phyloP scores from a whole-genome alignment of 2,113 vertebrate species.

The Alligator sinensis region DNA sequence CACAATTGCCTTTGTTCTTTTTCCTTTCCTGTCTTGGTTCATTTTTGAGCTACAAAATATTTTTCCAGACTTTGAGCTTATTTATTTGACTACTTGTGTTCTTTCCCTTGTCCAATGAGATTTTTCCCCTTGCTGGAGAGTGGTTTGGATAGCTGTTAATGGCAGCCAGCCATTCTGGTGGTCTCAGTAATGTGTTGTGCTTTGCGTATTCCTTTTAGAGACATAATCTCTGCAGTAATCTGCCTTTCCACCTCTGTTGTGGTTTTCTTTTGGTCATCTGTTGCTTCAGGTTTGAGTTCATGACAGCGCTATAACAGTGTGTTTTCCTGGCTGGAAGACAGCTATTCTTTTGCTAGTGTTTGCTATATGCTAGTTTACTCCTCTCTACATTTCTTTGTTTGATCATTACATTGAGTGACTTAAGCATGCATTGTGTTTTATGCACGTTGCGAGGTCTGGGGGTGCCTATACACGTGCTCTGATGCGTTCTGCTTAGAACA shows the following conservation, averaged over 20 bases:
- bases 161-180: fast-evolving
- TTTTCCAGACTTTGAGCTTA: neutral
- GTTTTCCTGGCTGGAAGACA: neutral
- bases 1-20: neutral
- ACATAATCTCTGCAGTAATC: neutral
- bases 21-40: neutral
- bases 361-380: neutral
- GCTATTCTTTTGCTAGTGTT: neutral
- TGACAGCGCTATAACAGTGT: neutral
- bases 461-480: too few species aligned
- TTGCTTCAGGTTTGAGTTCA: neutral
- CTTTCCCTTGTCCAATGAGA: neutral
- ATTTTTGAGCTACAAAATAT: neutral
- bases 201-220: neutral
- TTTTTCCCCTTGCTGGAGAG: neutral
- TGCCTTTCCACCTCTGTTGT: neutral
- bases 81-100: neutral
- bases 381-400: neutral
- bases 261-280: neutral
- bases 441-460: neutral
- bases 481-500: too few species aligned
- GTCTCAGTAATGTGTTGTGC: neutral
- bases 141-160: fast-evolving
- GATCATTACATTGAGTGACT: neutral
- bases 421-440: neutral